Conservation (phyloP, 1,140 invertebrate species). For the Carcinoscorpius rotundicauda region DNA sequence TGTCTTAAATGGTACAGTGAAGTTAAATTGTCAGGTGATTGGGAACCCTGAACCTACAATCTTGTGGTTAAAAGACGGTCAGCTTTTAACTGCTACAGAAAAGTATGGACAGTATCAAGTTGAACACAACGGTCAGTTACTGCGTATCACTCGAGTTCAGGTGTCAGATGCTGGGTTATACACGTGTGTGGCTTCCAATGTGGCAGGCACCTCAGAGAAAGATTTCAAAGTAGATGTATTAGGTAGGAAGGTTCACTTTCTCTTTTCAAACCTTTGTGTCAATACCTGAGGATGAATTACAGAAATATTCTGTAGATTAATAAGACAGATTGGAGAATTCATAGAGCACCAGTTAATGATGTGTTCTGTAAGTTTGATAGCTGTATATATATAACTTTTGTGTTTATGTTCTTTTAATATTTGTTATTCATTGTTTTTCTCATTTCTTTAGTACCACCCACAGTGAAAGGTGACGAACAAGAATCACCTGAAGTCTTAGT, state of each 20-base stretch:
- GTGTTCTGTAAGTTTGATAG: neutral
- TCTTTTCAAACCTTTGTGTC: too few species aligned
- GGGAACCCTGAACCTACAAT: constrained; percentile 37
- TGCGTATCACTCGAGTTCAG: constrained; percentile 16
- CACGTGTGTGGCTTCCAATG: constrained; percentile 23
- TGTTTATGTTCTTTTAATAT: neutral
- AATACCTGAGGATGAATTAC: too few species aligned
- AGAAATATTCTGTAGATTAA: too few species aligned
- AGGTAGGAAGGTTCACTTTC: constrained; percentile 9
- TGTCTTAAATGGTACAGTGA: too few species aligned
- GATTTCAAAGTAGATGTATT: constrained; percentile 21
- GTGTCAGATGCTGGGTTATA: constrained; percentile 20
- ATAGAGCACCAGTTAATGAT: too few species aligned
- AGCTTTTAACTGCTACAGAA: constrained; percentile 4
- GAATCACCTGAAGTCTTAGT: constrained; percentile 31
- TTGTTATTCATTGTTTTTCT: neutral
- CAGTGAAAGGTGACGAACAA: constrained; percentile 24
- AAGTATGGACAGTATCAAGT: constrained; percentile 8
- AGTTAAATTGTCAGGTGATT: constrained; percentile 16
- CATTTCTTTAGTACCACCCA: constrained; percentile 25
- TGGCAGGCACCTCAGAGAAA: constrained; percentile 21
- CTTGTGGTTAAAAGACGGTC: constrained; percentile 33
- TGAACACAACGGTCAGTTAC: constrained; percentile 16
- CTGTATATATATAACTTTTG: neutral
- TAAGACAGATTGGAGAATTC: too few species aligned